Conservation (phyloP, 2,888 invertebrate species). For the Perizoma flavofasciatum region DNA sequence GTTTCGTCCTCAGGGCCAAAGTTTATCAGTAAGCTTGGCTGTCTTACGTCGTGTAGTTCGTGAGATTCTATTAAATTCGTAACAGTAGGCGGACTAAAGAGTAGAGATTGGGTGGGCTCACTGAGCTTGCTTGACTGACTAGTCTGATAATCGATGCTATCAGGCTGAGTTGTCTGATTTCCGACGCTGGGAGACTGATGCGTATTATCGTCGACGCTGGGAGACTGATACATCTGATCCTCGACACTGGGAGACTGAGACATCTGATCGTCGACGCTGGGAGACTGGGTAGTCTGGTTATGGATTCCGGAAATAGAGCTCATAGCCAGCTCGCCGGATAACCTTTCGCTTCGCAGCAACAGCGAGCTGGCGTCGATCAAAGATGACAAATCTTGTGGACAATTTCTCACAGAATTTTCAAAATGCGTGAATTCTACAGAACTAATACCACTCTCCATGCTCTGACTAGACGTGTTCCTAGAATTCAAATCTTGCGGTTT, state of each 20-base stretch:
- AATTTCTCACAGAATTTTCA: conserved; percentile 57
- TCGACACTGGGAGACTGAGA: conserved; percentile 17
- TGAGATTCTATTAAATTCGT: conserved; percentile 74
- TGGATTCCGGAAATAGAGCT: conserved; percentile 30
- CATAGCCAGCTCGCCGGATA: conserved; percentile 54
- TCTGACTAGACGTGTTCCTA: conserved; percentile 59
- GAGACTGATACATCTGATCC: not conserved
- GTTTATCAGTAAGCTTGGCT: conserved; percentile 61
- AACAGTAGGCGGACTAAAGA: conserved; percentile 59
- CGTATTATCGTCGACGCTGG: not conserved
- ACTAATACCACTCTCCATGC: conserved; percentile 56
- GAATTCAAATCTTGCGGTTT: conserved; percentile 63
- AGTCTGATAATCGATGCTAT: conserved; percentile 32
- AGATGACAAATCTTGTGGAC: conserved; percentile 69
- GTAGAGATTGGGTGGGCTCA: conserved; percentile 50
- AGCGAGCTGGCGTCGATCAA: conserved; percentile 63
- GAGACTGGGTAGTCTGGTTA: not conserved
- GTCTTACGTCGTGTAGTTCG: conserved; percentile 51
- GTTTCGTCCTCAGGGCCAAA: conserved; percentile 69
- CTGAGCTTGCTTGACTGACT: conserved; percentile 46
- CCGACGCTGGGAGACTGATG: not conserved
- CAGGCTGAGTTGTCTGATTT: not conserved
- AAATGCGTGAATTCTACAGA: conserved; percentile 67
- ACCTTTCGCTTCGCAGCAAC: conserved; percentile 61
- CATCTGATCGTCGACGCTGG: not conserved